Conservation (phyloP, 2,888 invertebrate species). For the Linnaemya vulpina region DNA sequence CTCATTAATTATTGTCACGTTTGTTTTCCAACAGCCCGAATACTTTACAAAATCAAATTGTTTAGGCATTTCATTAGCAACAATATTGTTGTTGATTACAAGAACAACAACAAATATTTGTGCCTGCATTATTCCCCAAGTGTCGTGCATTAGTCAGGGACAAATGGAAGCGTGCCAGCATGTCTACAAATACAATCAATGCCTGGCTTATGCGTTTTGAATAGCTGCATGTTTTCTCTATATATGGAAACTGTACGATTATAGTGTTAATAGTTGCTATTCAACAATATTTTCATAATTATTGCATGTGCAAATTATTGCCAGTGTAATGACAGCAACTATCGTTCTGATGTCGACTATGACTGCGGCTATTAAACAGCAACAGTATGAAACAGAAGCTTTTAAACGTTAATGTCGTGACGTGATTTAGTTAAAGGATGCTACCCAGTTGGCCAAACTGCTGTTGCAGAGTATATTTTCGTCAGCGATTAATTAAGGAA, state of each 20-base stretch:
- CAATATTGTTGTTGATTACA: conserved; percentile 5
- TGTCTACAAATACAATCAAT: not conserved
- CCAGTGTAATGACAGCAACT: conserved; percentile 22
- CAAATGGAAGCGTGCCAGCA: not conserved
- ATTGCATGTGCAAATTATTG: conserved; percentile 30
- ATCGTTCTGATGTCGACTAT: conserved; percentile 13
- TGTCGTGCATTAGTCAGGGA: not conserved
- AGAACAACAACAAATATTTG: not conserved
- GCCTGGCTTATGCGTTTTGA: not conserved
- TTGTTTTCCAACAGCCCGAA: too few relatives aligned
- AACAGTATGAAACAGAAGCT: conserved; percentile 9
- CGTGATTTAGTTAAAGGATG: conserved; percentile 22
- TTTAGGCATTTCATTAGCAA: not conserved
- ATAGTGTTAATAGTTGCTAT: conserved; percentile 14
- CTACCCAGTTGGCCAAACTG: too few relatives aligned
- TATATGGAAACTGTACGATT: not conserved
- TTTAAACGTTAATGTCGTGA: conserved; percentile 22
- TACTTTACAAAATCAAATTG: not conserved
- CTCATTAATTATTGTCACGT: too few relatives aligned
- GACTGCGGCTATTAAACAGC: not conserved
- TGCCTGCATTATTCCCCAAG: not conserved
- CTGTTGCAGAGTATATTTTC: too few relatives aligned
- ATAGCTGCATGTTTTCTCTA: not conserved
- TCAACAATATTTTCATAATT: conserved; percentile 35
- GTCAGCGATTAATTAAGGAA: too few relatives aligned